These are phyloP conservation scores for Gephyroberyx darwinii DNA, from an alignment of 2,797 vertebrate genomes.

Conservation along the genomic window DNA sequence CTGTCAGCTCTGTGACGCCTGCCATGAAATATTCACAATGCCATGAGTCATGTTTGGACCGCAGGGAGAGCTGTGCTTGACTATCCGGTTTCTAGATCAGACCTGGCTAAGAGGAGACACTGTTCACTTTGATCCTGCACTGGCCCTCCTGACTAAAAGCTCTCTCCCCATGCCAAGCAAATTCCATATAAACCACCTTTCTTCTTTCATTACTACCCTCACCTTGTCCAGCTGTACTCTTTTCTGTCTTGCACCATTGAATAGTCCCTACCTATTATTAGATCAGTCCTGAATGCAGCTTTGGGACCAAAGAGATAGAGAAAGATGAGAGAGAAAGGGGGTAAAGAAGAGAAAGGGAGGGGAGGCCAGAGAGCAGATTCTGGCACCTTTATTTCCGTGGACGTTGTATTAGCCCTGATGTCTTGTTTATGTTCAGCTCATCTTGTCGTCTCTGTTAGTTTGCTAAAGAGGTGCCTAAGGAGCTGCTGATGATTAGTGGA, in stretches of 20 bases:
- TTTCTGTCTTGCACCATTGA: slow-evolving; percentile 14
- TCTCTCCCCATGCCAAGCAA: slow-evolving; percentile 35
- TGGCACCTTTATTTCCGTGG: slow-evolving; percentile 2
- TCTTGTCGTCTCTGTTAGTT: slow-evolving; percentile 34
- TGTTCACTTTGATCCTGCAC: slow-evolving; percentile 70
- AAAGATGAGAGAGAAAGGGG: neutral
- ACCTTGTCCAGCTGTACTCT: neutral
- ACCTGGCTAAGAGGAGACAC: slow-evolving; percentile 64
- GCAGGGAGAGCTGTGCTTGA: slow-evolving; percentile 52
- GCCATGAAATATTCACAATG: slow-evolving; percentile 76
- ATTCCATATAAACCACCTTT: slow-evolving; percentile 21
- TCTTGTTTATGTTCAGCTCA: slow-evolving; percentile 44
- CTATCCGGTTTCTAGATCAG: slow-evolving; percentile 66
- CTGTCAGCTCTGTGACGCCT: slow-evolving; percentile 66
- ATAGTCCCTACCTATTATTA: slow-evolving; percentile 11
- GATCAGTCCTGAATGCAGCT: slow-evolving; percentile 5
- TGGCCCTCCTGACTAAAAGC: slow-evolving; percentile 52
- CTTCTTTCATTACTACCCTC: slow-evolving; percentile 18
- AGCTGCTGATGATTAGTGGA: slow-evolving; percentile 38
- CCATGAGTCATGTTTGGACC: slow-evolving; percentile 69
- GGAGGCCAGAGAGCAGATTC: neutral
- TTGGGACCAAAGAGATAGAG: neutral
- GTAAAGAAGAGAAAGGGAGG: neutral
- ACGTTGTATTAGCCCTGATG: slow-evolving; percentile 34
- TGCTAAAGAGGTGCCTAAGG: slow-evolving; percentile 48